Conservation (phyloP, 1,140 invertebrate genomes). For the Temnothorax longispinosus region DNA sequence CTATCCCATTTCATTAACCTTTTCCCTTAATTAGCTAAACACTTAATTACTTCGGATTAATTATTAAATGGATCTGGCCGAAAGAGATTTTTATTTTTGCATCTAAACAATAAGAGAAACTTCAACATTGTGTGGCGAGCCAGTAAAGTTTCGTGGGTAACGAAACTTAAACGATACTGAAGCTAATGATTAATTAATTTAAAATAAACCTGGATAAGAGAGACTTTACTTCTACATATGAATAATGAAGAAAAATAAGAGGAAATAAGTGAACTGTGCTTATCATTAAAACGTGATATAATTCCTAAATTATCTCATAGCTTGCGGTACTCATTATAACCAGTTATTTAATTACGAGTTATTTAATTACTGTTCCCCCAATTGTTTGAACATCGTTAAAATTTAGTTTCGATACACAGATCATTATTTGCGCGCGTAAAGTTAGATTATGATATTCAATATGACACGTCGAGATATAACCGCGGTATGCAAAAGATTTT, state of each 20-base stretch:
- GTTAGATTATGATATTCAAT: neutral
- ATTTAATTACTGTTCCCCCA: neutral
- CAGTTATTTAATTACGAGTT: conserved; percentile 2
- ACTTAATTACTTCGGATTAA: neutral
- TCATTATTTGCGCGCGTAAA: neutral
- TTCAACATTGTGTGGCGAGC: neutral
- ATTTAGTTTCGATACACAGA: neutral
- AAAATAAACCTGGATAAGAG: neutral
- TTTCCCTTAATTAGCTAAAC: conserved; percentile 31
- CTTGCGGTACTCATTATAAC: neutral
- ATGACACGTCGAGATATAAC: neutral
- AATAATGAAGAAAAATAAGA: neutral
- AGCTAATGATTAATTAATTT: neutral
- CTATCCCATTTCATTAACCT: conserved; percentile 13
- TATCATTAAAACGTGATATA: neutral
- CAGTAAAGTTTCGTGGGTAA: neutral
- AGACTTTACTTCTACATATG: neutral
- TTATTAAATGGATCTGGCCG: neutral
- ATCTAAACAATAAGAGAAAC: neutral
- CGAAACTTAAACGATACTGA: neutral
- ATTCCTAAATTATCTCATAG: no score
- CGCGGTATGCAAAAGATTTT: conserved; percentile 4
- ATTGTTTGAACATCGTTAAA: neutral
- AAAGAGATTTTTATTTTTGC: neutral
- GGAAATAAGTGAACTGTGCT: neutral